These are phyloP conservation scores for Solenodon paradoxus DNA, from an alignment of 2,113 vertebrate genomes.

Conservation along the genomic window DNA sequence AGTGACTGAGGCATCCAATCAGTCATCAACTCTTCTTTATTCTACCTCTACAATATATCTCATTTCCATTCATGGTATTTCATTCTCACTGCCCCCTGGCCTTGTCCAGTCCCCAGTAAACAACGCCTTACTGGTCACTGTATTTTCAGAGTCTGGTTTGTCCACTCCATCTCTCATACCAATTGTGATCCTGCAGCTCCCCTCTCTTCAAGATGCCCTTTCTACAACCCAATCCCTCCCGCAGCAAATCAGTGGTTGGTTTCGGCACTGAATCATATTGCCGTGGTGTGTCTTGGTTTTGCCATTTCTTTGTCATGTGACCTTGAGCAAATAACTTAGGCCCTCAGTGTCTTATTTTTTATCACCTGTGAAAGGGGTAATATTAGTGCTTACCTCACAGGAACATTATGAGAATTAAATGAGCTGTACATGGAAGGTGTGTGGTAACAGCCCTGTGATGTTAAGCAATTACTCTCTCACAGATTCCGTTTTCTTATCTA, in stretches of 20 bases:
- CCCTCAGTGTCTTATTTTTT: background rate
- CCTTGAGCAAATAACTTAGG: background rate
- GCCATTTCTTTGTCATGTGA: background rate
- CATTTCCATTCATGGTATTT: background rate
- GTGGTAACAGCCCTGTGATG: background rate
- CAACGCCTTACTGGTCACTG: background rate
- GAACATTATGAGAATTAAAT: background rate
- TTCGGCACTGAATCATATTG: background rate
- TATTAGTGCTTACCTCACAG: background rate
- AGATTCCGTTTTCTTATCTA: background rate
- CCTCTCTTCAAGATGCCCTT: background rate
- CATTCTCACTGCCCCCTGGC: background rate
- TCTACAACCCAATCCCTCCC: background rate
- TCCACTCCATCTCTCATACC: no score
- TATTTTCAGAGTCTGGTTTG: background rate
- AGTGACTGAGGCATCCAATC: conserved; percentile 6
- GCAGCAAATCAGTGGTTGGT: background rate
- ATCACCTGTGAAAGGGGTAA: background rate
- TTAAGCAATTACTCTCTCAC: background rate
- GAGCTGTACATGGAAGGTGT: background rate
- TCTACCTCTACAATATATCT: background rate
- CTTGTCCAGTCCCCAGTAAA: background rate
- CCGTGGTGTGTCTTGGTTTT: background rate
- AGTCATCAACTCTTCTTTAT: background rate
- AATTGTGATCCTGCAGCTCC: background rate